A percentile compares a stretch with the other conserved stretches of the same genome.
These are phyloP conservation scores for Bombus consobrinus DNA, from an alignment of 1,140 invertebrate genomes.

Conservation along the genomic window DNA sequence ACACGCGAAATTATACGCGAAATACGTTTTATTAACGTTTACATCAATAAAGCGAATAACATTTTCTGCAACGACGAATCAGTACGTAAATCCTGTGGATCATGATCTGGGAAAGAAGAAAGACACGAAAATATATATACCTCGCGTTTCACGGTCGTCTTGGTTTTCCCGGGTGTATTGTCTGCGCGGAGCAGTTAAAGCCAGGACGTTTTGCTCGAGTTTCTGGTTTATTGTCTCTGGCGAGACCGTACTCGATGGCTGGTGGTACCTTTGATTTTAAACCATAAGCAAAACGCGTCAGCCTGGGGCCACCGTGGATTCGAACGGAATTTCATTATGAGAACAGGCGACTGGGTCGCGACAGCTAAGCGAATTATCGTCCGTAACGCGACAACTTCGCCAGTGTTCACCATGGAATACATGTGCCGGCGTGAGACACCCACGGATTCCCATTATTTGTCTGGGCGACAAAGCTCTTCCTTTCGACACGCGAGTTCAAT, in stretches of 20 bases:
- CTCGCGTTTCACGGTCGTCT: constrained; percentile 22
- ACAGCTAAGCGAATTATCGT: constrained; percentile 16
- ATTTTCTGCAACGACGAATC: neutral
- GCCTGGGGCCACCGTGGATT: neutral
- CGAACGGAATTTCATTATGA: constrained; percentile 58
- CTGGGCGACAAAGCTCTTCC: constrained; percentile 19
- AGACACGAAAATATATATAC: constrained; percentile 46
- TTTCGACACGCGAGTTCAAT: constrained; percentile 12
- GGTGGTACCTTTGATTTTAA: constrained; percentile 51
- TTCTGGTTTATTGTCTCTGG: constrained; percentile 56
- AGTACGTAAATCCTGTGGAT: neutral
- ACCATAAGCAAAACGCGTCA: constrained; percentile 31
- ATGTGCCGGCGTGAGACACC: no score
- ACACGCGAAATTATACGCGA: neutral
- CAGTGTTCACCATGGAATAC: no score
- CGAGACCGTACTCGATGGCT: neutral
- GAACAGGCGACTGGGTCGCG: neutral
- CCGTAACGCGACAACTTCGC: constrained; percentile 6
- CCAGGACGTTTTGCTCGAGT: constrained; percentile 10
- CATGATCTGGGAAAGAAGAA: neutral
- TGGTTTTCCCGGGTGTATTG: constrained; percentile 28
- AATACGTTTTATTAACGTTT: no score
- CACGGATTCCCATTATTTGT: neutral
- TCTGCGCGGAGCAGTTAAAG: constrained; percentile 22
- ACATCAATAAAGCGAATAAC: neutral